Evolutionary conservation across 2,888 invertebrate species (phyloP).

Genomic region (Rhingia campestris): DNA sequence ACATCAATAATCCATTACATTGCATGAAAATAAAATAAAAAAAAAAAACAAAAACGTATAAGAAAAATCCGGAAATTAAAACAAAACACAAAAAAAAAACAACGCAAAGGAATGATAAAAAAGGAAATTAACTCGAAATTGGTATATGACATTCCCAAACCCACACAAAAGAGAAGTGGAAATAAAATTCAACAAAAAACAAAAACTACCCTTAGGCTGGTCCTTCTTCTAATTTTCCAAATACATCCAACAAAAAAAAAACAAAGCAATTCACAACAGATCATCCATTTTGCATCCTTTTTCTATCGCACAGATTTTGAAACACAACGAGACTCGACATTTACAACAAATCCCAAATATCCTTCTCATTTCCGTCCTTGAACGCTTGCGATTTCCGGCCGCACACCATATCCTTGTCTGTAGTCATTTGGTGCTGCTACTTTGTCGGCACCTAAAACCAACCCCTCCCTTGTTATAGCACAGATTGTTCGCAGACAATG

Average conservation of each 20-base stretch:
- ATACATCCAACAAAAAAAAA: slow-evolving; percentile 7
- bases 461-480: neutral
- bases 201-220: slow-evolving; percentile 25
- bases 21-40: too few species aligned
- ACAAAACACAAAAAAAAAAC: slow-evolving; percentile 55
- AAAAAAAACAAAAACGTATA: neutral
- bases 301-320: slow-evolving; percentile 16
- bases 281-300: slow-evolving; percentile 58
- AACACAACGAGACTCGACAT: neutral
- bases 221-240: slow-evolving; percentile 55
- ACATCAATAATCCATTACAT: slow-evolving; percentile 57
- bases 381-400: slow-evolving; percentile 73
- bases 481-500: neutral
- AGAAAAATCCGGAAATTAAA: slow-evolving; percentile 63
- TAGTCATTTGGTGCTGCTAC: slow-evolving; percentile 48
- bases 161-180: neutral
- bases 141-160: slow-evolving; percentile 40
- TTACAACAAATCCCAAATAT: slow-evolving; percentile 61
- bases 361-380: slow-evolving; percentile 72
- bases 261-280: slow-evolving; percentile 51
- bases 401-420: slow-evolving; percentile 65
- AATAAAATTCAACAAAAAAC: neutral
- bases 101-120: slow-evolving; percentile 48
- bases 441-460: neutral
- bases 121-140: slow-evolving; percentile 73